These are phyloP conservation scores for Solea solea DNA, from an alignment of 2,113 vertebrate species.

Conservation along the genomic window DNA sequence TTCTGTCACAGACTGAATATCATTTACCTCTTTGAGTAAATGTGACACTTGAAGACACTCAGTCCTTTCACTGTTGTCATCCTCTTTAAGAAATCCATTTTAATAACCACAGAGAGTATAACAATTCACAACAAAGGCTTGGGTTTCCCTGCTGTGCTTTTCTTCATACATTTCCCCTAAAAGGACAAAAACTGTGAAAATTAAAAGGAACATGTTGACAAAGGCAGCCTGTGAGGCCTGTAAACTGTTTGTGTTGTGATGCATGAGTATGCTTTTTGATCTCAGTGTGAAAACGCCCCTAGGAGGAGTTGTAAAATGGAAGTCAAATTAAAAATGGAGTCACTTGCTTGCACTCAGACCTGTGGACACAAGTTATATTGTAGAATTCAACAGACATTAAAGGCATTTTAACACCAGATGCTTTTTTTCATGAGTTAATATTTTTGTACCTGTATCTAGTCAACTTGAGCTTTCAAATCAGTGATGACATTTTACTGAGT, in stretches of 20 bases:
- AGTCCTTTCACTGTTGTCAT: conserved; percentile 14
- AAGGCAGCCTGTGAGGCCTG: background rate
- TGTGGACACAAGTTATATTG: background rate
- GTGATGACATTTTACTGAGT: too few relatives aligned
- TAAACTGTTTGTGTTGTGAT: background rate
- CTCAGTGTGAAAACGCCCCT: background rate
- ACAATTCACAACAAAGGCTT: conserved; percentile 24
- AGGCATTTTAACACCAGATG: background rate
- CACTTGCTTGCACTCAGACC: too few relatives aligned
- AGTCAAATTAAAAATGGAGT: background rate
- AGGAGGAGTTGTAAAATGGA: background rate
- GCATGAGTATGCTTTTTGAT: background rate
- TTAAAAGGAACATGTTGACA: conserved; percentile 15
- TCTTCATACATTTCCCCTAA: conserved; percentile 4
- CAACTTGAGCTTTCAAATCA: too few relatives aligned
- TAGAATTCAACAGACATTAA: background rate
- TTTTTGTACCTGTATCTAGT: too few relatives aligned
- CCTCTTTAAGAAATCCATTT: conserved; percentile 3
- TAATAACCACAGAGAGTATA: conserved; percentile 6
- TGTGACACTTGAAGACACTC: background rate
- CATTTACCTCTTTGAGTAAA: conserved; percentile 12
- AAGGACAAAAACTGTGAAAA: conserved; percentile 3
- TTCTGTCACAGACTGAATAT: conserved; percentile 9
- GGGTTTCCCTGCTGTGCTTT: conserved; percentile 21
- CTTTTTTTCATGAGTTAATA: background rate